Base-by-base conservation (phyloP, 2,888 invertebrate species). In the Penaeus monodon region DNA sequence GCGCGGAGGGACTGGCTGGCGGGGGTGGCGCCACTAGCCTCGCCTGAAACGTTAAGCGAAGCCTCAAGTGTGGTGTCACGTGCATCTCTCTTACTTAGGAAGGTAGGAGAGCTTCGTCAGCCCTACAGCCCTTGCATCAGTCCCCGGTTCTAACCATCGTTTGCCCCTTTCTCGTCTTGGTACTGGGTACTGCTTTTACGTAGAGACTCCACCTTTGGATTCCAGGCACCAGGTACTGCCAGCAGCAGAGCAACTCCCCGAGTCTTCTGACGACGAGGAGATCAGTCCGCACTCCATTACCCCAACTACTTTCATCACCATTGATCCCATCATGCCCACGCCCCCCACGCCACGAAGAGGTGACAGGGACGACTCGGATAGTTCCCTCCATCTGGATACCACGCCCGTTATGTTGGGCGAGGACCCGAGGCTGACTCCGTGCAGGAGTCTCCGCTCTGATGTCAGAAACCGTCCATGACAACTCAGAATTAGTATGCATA, bases 31-130 rank as follows among this genome's bases (percentile, higher is more conserved):
- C 96, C 97, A 0, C 92, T 97, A 38, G 97, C 97, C 20, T 96
- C 96, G 82, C 96, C 96, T 0, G 96, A 97, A 92, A 96, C 96
- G 1, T 92, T 97, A 24, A 96, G 96, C 0, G 96, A 96, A 92
- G 94, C 96, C n/a, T 96, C 96, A 4, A 96, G 96, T 91, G 94
- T 96, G 84, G 95, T 95, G 91, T 96, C 96, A 44, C 93, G 95
- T 29, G 87, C 87, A 63, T 89, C 88, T 24, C 66, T 90, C 24
- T 79, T 88, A 4, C 77, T 88, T 14, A 81, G 88, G 90, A 90
- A 64, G 88, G 84, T 29, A 80, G 88, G 64, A 80, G 88, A 38
- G 66, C 57, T 38, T 85, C 87, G 10, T 68, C 86, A 2, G 77
- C 81, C 14, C 29, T 86, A 7, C 81, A 84, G 1, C 33, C 83